Evolutionary conservation across 2,888 invertebrate genomes (phyloP).

Genomic region (Scaptomyza polygonia): DNA sequence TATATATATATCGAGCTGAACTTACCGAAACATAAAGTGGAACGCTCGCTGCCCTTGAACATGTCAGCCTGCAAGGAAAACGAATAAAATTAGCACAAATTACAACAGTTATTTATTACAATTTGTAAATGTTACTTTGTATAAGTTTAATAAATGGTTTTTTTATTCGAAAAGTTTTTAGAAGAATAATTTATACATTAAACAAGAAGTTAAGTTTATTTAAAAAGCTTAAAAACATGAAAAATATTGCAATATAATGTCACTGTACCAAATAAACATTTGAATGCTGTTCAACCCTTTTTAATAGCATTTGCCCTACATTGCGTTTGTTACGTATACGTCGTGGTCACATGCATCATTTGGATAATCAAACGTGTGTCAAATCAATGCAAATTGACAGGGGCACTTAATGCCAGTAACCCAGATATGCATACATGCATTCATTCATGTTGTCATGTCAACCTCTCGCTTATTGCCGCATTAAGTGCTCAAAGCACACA

Average conservation of each 20-base stretch:
- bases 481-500: slow-evolving; percentile 50
- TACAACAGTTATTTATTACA: not conserved
- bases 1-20: slow-evolving; percentile 33
- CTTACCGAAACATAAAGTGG: slow-evolving; percentile 67
- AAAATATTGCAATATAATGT: no score
- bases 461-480: slow-evolving; percentile 49
- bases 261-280: not conserved
- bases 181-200: no score
- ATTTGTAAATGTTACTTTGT: not conserved
- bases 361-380: slow-evolving; percentile 34
- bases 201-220: no score
- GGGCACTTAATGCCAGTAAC: slow-evolving; percentile 60
- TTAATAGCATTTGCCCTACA: not conserved
- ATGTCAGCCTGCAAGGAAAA: slow-evolving; percentile 68
- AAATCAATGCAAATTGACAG: slow-evolving; percentile 51
- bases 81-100: not conserved
- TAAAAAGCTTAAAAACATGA: no score
- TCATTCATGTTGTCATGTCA: slow-evolving; percentile 21
- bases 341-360: slow-evolving; percentile 13
- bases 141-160: not conserved
- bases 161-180: not conserved
- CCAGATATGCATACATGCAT: slow-evolving; percentile 30
- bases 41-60: slow-evolving; percentile 50
- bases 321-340: not conserved
- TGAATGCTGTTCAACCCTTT: not conserved